Evolutionary conservation across 2,888 invertebrate species (phyloP).

Genomic region (Anarsia innoxiella): DNA sequence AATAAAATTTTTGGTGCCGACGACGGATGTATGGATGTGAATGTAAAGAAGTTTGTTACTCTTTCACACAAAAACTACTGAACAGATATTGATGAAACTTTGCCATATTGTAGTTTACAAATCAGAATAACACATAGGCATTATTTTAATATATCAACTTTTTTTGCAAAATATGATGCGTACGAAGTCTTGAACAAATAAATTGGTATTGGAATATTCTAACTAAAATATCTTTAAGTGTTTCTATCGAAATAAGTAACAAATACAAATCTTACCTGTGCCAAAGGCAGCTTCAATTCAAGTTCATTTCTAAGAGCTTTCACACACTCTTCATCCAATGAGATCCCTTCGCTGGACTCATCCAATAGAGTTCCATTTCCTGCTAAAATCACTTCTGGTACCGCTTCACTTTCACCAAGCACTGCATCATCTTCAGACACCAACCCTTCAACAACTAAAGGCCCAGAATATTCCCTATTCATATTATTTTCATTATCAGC

Average conservation of each 20-base stretch:
- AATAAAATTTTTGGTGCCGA: no score
- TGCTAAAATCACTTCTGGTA: slow-evolving; percentile 50
- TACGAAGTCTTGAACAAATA: no score
- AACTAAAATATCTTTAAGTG: no score
- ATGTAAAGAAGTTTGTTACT: no score
- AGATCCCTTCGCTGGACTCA: slow-evolving; percentile 74
- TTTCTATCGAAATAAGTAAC: no score
- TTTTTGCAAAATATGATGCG: no score
- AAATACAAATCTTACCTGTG: slow-evolving; percentile 77
- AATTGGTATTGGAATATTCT: no score
- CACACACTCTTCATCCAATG: slow-evolving; percentile 81
- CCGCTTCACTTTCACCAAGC: slow-evolving; percentile 37
- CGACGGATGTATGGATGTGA: no score
- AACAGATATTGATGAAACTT: no score
- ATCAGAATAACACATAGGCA: background rate
- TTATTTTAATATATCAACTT: no score
- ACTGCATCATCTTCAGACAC: slow-evolving; percentile 35
- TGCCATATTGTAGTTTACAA: background rate
- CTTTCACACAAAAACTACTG: no score
- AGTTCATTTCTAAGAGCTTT: slow-evolving; percentile 82
- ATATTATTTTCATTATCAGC: slow-evolving; percentile 71
- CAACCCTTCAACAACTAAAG: slow-evolving; percentile 50
- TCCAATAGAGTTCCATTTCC: slow-evolving; percentile 71
- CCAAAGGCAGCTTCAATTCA: slow-evolving; percentile 80
- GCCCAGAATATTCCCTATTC: slow-evolving; percentile 67